These are phyloP conservation scores for Podarcis siculus DNA, from an alignment of 2,797 vertebrate genomes.

Conservation along the genomic window DNA sequence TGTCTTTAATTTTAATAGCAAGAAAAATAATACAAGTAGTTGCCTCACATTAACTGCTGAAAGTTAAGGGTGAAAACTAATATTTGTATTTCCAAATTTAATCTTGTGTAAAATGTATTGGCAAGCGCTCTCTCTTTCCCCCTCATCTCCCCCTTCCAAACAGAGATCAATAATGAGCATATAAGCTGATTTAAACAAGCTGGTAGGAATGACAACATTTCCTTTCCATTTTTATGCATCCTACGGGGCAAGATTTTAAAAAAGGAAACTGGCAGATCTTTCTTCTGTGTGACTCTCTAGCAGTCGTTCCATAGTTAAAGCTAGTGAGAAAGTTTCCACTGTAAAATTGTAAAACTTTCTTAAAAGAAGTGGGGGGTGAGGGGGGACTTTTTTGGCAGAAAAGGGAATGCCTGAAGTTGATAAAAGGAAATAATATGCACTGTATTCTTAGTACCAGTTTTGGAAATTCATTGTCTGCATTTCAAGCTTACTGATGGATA, in stretches of 20 bases:
- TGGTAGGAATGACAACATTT: neutral
- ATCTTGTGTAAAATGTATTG: neutral
- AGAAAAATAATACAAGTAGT: neutral
- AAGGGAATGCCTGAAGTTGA: neutral
- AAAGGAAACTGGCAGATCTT: neutral
- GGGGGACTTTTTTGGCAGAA: neutral
- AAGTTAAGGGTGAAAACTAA: slow-evolving; percentile 16
- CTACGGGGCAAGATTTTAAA: neutral
- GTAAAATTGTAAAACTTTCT: neutral
- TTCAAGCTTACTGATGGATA: neutral
- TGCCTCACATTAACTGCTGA: slow-evolving; percentile 5
- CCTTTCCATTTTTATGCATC: neutral
- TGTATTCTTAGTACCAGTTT: neutral
- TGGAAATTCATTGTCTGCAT: neutral
- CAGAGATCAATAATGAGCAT: neutral
- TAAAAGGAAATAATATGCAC: neutral
- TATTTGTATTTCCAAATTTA: neutral
- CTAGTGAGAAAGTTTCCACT: slow-evolving; percentile 7
- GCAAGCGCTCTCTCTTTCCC: neutral
- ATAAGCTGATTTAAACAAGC: neutral
- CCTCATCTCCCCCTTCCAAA: neutral
- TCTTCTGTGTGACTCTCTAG: neutral
- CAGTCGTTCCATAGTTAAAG: neutral
- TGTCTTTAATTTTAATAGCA: slow-evolving; percentile 5
- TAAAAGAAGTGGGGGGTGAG: neutral